phyloP scores from a whole-genome alignment of 2,113 vertebrate species.

The Orientallactaga bullata region DNA sequence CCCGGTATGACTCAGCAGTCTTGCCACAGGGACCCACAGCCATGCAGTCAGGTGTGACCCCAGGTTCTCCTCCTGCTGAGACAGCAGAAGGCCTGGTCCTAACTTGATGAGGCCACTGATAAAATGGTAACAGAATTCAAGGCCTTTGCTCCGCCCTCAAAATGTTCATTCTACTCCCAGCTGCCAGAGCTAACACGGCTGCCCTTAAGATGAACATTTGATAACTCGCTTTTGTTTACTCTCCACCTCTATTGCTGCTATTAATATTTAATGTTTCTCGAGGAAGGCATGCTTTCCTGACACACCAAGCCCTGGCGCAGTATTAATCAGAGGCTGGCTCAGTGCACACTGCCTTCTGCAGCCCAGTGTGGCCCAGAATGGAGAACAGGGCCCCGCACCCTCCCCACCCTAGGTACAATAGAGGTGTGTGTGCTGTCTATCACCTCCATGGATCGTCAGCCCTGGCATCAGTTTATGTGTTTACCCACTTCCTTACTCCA shows the following conservation, averaged over 20 bases:
- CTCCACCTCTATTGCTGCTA: slow-evolving; percentile 80
- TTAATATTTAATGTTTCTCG: slow-evolving; percentile 86
- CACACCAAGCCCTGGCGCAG: slow-evolving; percentile 66
- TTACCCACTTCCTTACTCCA: neutral
- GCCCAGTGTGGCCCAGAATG: rapidly evolving
- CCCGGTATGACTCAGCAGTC: neutral
- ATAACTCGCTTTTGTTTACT: slow-evolving; percentile 83
- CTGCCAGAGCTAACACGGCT: slow-evolving; percentile 27
- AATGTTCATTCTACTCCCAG: neutral
- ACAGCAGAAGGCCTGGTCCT: neutral
- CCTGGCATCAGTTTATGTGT: slow-evolving; percentile 4
- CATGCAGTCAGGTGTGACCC: neutral
- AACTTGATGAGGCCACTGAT: neutral
- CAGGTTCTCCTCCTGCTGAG: neutral
- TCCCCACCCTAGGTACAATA: too few relatives aligned
- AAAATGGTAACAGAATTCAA: slow-evolving; percentile 6
- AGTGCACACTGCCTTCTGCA: neutral
- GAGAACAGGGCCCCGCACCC: neutral
- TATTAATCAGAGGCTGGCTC: slow-evolving; percentile 63
- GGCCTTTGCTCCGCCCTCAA: slow-evolving; percentile 20
- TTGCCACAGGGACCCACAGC: neutral
- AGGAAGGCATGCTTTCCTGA: slow-evolving; percentile 76
- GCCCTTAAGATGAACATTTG: slow-evolving; percentile 81
- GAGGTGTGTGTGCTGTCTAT: neutral
- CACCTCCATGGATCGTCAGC: neutral